Percentiles rank a stretch among this genome's conserved stretches.
Conservation (phyloP, 1,140 invertebrate genomes). For the Apis mellifera region DNA sequence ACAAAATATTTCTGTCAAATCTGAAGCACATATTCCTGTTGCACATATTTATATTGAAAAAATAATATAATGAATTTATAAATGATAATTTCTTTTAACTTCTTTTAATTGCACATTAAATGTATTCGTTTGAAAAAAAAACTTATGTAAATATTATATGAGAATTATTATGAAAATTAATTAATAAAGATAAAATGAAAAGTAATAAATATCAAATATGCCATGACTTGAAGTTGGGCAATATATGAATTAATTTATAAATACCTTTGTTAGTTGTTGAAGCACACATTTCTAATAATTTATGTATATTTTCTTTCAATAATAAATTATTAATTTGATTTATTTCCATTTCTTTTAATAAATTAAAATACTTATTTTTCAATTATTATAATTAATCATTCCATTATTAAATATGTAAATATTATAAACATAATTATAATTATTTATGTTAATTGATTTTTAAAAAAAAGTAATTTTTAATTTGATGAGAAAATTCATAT, state of each 20-base stretch:
- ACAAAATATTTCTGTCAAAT: conserved; percentile 43
- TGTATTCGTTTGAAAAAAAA: neutral
- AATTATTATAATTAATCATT: neutral
- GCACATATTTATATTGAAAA: neutral
- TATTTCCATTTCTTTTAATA: conserved; percentile 42
- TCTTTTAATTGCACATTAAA: neutral
- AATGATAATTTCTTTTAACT: neutral
- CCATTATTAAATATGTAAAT: too few relatives aligned
- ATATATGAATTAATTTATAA: conserved; percentile 19
- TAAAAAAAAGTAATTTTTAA: neutral
- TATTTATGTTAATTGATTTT: neutral
- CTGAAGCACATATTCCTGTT: conserved; percentile 29
- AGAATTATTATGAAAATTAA: conserved; percentile 12
- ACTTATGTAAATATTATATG: conserved; percentile 14
- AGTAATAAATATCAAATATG: conserved; percentile 13
- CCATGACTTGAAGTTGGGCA: conserved; percentile 22
- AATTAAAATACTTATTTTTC: neutral
- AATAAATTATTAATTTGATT: conserved; percentile 25
- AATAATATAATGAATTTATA: conserved; percentile 11
- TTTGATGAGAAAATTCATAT: neutral
- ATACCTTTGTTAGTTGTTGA: conserved; percentile 44
- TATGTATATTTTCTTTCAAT: conserved; percentile 12
- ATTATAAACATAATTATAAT: neutral
- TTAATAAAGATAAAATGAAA: conserved; percentile 21
- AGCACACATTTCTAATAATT: conserved; percentile 33